These are phyloP conservation scores for Zaprionus kolodkinae DNA, from an alignment of 1,140 invertebrate species.

Conservation along the genomic window DNA sequence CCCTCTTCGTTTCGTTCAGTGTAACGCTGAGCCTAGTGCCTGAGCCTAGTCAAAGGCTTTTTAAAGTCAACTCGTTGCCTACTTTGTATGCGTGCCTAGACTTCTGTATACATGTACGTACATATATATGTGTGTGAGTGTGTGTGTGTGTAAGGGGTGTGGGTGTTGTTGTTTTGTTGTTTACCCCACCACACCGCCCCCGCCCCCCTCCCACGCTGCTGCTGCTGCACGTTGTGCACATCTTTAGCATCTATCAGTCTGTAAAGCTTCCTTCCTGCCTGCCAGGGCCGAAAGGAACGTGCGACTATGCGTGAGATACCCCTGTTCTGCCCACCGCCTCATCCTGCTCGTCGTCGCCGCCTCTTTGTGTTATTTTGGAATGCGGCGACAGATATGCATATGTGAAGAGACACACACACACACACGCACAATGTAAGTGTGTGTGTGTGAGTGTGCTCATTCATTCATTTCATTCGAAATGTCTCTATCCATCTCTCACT, in stretches of 20 bases:
- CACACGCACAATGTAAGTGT: constrained; percentile 30
- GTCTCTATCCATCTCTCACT: constrained; percentile 38
- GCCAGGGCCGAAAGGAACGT: constrained; percentile 59
- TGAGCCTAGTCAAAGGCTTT: constrained; percentile 50
- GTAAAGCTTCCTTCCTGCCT: constrained; percentile 78
- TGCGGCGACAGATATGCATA: constrained; percentile 78
- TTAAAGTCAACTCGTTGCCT: constrained; percentile 74
- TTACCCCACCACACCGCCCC: not conserved
- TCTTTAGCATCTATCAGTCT: constrained; percentile 80
- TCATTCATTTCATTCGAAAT: constrained; percentile 71
- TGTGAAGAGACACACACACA: constrained; percentile 45
- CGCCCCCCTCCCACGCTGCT: not conserved
- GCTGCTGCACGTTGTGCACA: constrained; percentile 38
- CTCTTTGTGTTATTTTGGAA: constrained; percentile 70
- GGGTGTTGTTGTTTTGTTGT: constrained; percentile 18
- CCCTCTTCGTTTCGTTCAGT: not conserved
- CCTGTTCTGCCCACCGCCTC: not conserved
- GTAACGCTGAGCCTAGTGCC: constrained; percentile 15
- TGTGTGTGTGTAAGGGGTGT: constrained; percentile 8
- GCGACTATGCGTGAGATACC: constrained; percentile 64
- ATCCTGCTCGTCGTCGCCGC: not conserved
- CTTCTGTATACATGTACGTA: constrained; percentile 1
- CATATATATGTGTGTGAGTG: constrained; percentile 13
- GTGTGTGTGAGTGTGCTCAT: constrained; percentile 55
- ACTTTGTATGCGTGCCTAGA: constrained; percentile 71